Evolutionary conservation across 2,888 invertebrate genomes (phyloP), one percentile per base, ranked within the genome.

Genomic region (Agrilus biguttatus): DNA sequence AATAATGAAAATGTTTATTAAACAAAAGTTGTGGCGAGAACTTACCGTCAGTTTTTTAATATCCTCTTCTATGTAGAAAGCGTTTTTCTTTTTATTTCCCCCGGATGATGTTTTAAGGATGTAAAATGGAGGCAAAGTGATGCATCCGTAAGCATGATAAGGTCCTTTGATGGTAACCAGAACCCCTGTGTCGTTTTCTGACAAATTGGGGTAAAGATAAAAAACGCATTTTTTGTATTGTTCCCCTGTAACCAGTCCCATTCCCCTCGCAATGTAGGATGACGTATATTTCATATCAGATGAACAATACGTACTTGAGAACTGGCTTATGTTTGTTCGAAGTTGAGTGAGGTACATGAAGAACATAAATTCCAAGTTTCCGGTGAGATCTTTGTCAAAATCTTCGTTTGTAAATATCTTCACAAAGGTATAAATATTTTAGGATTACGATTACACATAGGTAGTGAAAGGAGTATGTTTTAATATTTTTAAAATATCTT

Each of bases 361-460:
- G 6, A 77, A 67, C 46, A 68, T 70, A 64, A 71, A 70, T 68
- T 76, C 76, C 60, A 74, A 70, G 49, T 69, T 68, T 52, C 65
- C 62, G 48, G 68, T 70, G 47, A 76, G 61, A 51, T 67, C 67
- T 51, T 65, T 64, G 33, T 67, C 61, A 48, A 77, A 63, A 53
- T 77, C 77, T 48, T 68, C 66, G 41, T 71, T 69, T 46, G 72
- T 67, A 55, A 77, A 77, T 41, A 72, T 67, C 77, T 77, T 68
- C 43, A 72, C 71, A 32, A 38, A 37, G 39, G 14, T 35, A 28
- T 35, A 35, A n/a, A n/a, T n/a, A n/a, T n/a, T n/a, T n/a, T n/a
- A n/a, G n/a, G n/a, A n/a, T n/a, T n/a, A n/a, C n/a, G n/a, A 13
- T 21, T 21, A 21, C 21, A 3, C 17, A 3, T 17, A 2, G 17